Evolutionary conservation across 2,888 invertebrate species (phyloP).

Genomic region (Tinea trinotella): DNA sequence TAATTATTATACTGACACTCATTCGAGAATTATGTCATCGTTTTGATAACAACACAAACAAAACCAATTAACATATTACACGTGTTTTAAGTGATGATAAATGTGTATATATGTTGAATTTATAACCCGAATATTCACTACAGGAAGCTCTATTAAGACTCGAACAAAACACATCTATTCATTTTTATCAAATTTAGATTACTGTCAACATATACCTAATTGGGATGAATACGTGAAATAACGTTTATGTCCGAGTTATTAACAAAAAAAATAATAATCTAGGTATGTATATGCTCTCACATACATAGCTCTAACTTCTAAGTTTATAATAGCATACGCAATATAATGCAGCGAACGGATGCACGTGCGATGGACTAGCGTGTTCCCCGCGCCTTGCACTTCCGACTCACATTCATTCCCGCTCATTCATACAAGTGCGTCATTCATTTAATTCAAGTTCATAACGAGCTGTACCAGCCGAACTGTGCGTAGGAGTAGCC

Average conservation of each 20-base stretch:
- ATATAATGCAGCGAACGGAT: conserved; percentile 29
- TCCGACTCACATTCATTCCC: conserved; percentile 66
- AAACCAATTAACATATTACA: conserved; percentile 2
- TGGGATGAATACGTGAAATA: background rate
- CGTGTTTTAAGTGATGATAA: background rate
- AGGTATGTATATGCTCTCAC: background rate
- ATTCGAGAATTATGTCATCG: conserved; percentile 15
- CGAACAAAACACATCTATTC: background rate
- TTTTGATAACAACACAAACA: conserved; percentile 15
- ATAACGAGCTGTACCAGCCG: conserved; percentile 26
- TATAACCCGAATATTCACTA: background rate
- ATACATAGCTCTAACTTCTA: background rate
- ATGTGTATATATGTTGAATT: background rate
- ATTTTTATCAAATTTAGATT: background rate
- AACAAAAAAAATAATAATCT: background rate
- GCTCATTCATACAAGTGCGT: conserved; percentile 66
- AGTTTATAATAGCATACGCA: background rate
- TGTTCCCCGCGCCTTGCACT: conserved; percentile 34
- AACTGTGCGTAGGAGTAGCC: background rate
- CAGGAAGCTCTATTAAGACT: background rate
- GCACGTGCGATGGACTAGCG: conserved; percentile 32
- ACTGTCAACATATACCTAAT: background rate
- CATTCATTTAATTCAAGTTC: conserved; percentile 67
- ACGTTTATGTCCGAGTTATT: background rate
- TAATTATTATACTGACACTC: background rate